Percentiles rank a stretch among this genome's conserved stretches.
These are phyloP conservation scores for Pachycephala philippinensis DNA, from an alignment of 2,113 vertebrate species.

Conservation along the genomic window DNA sequence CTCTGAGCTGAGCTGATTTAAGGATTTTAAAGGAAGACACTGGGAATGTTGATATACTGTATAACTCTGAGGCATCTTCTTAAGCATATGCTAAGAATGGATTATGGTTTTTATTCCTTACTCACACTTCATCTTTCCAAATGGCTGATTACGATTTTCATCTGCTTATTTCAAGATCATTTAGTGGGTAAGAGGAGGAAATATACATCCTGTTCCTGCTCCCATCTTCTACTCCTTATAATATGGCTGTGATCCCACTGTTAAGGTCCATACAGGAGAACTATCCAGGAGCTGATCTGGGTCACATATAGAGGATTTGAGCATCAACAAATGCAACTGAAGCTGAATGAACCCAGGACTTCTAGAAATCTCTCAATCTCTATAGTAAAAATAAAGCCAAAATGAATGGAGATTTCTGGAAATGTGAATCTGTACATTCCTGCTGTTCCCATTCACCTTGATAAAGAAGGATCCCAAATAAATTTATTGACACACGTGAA, in stretches of 20 bases:
- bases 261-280: neutral
- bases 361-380: neutral
- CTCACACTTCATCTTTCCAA: constrained; percentile 20
- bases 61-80: constrained; percentile 32
- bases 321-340: neutral
- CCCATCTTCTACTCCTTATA: neutral
- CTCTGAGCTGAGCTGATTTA: constrained; percentile 52
- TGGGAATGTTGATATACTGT: neutral
- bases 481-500: neutral
- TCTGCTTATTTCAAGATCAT: constrained; percentile 6
- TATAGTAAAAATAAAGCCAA: neutral
- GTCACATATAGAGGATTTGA: neutral
- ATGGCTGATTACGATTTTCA: neutral
- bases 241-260: neutral
- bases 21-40: constrained; percentile 26
- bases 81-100: constrained; percentile 18
- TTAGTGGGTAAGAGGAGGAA: neutral
- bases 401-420: neutral
- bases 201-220: neutral
- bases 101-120: constrained; percentile 36
- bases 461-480: neutral
- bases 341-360: neutral
- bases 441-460: neutral
- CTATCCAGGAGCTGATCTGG: neutral
- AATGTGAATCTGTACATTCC: neutral